Base-by-base conservation (phyloP, 2,888 invertebrate species). In the Phaedon cochleariae region DNA sequence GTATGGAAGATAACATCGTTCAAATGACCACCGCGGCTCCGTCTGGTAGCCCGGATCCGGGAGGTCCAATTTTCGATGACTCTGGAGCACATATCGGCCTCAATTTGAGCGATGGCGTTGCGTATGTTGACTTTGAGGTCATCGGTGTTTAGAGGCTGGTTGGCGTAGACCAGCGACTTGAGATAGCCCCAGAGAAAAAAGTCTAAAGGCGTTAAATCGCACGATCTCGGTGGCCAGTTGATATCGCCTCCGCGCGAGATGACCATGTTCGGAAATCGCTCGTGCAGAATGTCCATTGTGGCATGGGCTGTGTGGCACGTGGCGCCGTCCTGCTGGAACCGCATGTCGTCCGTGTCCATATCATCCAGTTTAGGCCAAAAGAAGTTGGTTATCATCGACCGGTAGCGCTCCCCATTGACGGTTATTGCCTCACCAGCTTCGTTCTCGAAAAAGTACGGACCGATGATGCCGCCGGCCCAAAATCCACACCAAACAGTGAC, bases 361-460 rank as follows among this genome's bases (percentile, higher is more conserved):
- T n/a, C n/a, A n/a, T n/a, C n/a, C n/a, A n/a, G n/a, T n/a, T n/a
- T n/a, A n/a, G n/a, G n/a, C n/a, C n/a, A n/a, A n/a, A n/a, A n/a
- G n/a, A n/a, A n/a, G n/a, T n/a, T n/a, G 31, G 18, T 55, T 55
- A 48, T 48, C 48, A 57, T 62, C 20, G 41, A 31, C 26, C 54
- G 37, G 31, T 62, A 54, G 10, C 62, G 48, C 26, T 20, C 55
- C 54, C 55, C 48, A 41, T 22, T 62, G 54, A 62, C 31, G 15
- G 62, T 62, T 37, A 55, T 18, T 26, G 55, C 48, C 49, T 37
- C 53, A 29, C 31, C 22, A 53, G 22, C 26, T 45, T 17, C 53
- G 22, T 53, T 41, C 37, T 61, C 48, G 21, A 63, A 62, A 54
- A 62, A 62, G 29, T 55, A 62, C 22, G 62, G 46, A 55, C 22